phyloP scores from a whole-genome alignment of 2,113 vertebrate species.

The Martes martes region DNA sequence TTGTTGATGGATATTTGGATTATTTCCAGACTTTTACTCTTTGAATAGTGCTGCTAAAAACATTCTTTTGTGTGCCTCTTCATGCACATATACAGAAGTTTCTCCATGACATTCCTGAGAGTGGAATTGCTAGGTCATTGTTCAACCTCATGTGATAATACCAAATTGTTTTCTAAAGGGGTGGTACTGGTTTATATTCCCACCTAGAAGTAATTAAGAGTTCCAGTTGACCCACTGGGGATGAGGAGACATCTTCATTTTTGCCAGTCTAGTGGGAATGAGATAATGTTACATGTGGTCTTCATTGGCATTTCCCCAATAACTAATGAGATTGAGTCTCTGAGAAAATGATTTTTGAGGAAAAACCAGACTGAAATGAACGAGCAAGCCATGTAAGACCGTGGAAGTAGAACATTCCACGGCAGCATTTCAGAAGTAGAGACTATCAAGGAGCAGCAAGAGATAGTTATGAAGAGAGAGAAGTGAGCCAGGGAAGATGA shows the following conservation, averaged over 20 bases:
- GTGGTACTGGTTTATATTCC: not conserved
- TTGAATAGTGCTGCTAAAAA: not conserved
- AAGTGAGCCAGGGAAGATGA: not conserved
- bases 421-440: not conserved
- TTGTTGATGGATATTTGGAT: not conserved
- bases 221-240: not conserved
- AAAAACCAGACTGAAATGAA: not conserved
- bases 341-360: not conserved
- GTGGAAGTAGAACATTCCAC: not conserved
- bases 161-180: constrained; percentile 32
- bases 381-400: not conserved
- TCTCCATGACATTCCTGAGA: not conserved
- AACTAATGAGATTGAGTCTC: not conserved
- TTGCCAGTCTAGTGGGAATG: not conserved
- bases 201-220: not conserved
- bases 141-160: not conserved
- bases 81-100: not conserved
- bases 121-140: not conserved
- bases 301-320: not conserved
- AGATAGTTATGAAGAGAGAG: not conserved
- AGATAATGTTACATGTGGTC: not conserved
- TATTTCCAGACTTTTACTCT: not conserved
- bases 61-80: not conserved
- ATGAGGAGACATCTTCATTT: not conserved
- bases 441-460: not conserved